Base-by-base conservation (phyloP, 2,797 vertebrate species). In the Botia kubotai region DNA sequence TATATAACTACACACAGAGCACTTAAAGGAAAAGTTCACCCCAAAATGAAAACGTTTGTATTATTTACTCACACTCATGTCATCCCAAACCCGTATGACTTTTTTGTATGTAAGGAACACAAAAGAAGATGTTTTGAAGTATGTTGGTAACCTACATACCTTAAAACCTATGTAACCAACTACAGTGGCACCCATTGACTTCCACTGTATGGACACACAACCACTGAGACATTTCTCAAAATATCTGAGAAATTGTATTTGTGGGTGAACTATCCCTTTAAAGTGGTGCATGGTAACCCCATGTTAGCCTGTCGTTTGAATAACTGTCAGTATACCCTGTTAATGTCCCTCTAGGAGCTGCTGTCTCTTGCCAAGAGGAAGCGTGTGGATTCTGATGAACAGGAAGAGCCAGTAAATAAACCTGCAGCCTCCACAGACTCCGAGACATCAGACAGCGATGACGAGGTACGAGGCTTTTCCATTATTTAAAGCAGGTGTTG, bases 361-460 rank as follows among this genome's bases (percentile, higher is more conserved):
- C 89, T 99, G 87, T 97, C 96, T 19, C 88, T 99, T 91, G 97
- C 98, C 10, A 99, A 99, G 86, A 94, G 98, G 85, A 99, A 99
- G 90, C 94, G 97, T 72, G 96, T 97, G 52, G 97, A 98, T 87
- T 98, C 98, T 0, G 97, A 97, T 73, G 97, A 98, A 60, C 97
- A 97, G 87, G 97, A 98, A 57, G 95, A 96, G 29, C 96, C 96
- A 6, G 93, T 95, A 78, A 97, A 93, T 91, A 98, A 99, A 89
- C 96, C 97, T 82, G 94, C 97, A 60, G 97, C 97, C 2, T 98
- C 98, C 0, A 96, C 97, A 46, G 98, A 99, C 91, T 99, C 97
- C 0, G 98, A 99, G 89, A 99, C 98, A 0, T 98, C 98, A 0
- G 97, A 99, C 91, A 99, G 98, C 17, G 98, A 97, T 0, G 97